Conservation (phyloP, 2,797 vertebrate genomes). For the Vireo griseus region DNA sequence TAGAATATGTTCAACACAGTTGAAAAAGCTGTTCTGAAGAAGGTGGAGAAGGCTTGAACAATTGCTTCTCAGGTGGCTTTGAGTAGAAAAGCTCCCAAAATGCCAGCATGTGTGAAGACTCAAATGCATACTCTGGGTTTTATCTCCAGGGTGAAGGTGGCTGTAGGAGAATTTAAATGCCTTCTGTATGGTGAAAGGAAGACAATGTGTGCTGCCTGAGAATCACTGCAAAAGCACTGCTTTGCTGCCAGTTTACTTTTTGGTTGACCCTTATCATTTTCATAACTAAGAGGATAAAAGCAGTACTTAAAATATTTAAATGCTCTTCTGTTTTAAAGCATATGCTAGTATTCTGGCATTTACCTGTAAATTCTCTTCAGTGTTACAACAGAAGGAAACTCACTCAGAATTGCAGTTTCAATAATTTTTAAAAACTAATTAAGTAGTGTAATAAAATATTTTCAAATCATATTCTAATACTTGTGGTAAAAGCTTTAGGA, state of each 20-base stretch:
- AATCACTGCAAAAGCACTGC: not conserved
- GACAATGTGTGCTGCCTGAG: not conserved
- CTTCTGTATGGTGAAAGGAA: not conserved
- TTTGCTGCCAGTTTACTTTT: not conserved
- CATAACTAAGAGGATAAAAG: not conserved
- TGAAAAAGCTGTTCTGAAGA: not conserved
- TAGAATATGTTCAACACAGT: not conserved
- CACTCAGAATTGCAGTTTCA: not conserved
- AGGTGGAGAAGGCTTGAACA: not conserved
- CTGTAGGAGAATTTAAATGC: not conserved
- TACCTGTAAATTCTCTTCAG: not conserved
- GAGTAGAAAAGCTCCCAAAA: not conserved
- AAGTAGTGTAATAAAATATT: not conserved
- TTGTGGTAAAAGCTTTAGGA: not conserved
- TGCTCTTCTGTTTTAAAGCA: not conserved
- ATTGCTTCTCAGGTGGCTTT: not conserved
- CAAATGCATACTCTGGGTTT: not conserved
- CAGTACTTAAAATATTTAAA: not conserved
- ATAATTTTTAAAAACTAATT: not conserved
- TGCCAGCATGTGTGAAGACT: not conserved
- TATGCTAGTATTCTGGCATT: not conserved
- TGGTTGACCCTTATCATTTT: not conserved
- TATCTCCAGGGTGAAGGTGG: not conserved
- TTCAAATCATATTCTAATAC: not conserved
- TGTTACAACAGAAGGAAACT: not conserved